These are phyloP conservation scores for Coenobita brevimanus DNA, from an alignment of 1,140 invertebrate species.

Conservation along the genomic window DNA sequence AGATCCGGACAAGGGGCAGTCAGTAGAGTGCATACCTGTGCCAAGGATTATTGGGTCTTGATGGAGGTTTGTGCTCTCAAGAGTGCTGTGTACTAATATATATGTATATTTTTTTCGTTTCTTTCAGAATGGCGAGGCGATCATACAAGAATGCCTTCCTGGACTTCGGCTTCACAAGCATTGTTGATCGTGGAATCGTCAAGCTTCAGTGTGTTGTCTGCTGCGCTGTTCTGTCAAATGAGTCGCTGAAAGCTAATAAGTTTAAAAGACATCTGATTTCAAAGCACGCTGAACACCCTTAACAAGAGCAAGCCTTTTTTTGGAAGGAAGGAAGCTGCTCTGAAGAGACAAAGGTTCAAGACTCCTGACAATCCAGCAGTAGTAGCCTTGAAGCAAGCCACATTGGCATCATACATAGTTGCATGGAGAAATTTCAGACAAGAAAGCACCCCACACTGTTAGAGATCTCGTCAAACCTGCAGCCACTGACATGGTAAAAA, in stretches of 20 bases:
- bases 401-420: not conserved
- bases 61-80: too few relatives aligned
- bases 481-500: conserved; percentile 40
- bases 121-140: conserved; percentile 15
- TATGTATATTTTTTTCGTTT: conserved; percentile 13
- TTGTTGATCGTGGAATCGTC: conserved; percentile 18
- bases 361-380: conserved; percentile 41
- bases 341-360: conserved; percentile 41
- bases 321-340: conserved; percentile 35
- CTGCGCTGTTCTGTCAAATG: conserved; percentile 26
- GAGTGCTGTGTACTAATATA: too few relatives aligned
- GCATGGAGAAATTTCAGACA: conserved; percentile 1
- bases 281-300: conserved; percentile 26
- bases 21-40: too few relatives aligned
- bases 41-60: too few relatives aligned
- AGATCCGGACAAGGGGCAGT: too few relatives aligned
- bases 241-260: conserved; percentile 30
- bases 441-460: conserved; percentile 25
- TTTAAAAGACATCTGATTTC: conserved; percentile 24
- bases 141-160: conserved; percentile 33
- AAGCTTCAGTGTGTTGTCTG: conserved; percentile 23
- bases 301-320: conserved; percentile 34
- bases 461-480: conserved; percentile 39
- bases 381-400: conserved; percentile 41
- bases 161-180: conserved; percentile 12